Conservation (phyloP, 1,140 invertebrate species). For the Pseudomyrmex cubaensis region DNA sequence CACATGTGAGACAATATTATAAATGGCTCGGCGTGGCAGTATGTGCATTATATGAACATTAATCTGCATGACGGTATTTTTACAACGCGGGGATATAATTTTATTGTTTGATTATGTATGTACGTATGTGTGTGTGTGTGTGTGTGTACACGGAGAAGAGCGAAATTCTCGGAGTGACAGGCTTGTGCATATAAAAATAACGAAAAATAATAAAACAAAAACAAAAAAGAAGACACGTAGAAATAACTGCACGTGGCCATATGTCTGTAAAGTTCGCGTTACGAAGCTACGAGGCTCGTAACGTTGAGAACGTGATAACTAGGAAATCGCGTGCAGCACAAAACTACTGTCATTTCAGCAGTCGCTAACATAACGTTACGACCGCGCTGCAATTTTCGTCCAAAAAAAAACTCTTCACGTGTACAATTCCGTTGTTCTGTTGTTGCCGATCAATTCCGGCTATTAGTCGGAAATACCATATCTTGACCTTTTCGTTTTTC, state of each 20-base stretch:
- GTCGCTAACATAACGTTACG: slow-evolving; percentile 16
- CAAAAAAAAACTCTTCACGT: not conserved
- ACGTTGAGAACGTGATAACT: slow-evolving; percentile 42
- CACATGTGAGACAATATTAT: not conserved
- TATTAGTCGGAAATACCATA: slow-evolving; percentile 28
- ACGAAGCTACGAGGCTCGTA: slow-evolving; percentile 29
- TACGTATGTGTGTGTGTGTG: too few relatives aligned
- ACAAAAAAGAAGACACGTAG: slow-evolving; percentile 13
- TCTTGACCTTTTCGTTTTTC: slow-evolving; percentile 36
- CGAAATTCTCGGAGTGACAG: too few relatives aligned
- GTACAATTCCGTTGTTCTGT: not conserved
- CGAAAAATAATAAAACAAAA: not conserved
- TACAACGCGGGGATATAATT: not conserved
- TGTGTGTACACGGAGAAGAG: too few relatives aligned
- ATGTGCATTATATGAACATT: not conserved
- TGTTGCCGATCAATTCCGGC: slow-evolving; percentile 18
- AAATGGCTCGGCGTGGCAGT: not conserved
- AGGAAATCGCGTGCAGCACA: slow-evolving; percentile 47
- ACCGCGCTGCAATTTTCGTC: slow-evolving; percentile 23
- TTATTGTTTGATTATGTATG: slow-evolving; percentile 1
- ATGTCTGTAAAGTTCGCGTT: slow-evolving; percentile 39
- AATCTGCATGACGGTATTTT: slow-evolving; percentile 11
- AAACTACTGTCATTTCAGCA: slow-evolving; percentile 39
- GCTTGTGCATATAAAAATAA: too few relatives aligned
- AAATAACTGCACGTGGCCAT: slow-evolving; percentile 27